phyloP scores from a whole-genome alignment of 92 coral and sea anemone genomes.

The Epizoanthus stellaris region DNA sequence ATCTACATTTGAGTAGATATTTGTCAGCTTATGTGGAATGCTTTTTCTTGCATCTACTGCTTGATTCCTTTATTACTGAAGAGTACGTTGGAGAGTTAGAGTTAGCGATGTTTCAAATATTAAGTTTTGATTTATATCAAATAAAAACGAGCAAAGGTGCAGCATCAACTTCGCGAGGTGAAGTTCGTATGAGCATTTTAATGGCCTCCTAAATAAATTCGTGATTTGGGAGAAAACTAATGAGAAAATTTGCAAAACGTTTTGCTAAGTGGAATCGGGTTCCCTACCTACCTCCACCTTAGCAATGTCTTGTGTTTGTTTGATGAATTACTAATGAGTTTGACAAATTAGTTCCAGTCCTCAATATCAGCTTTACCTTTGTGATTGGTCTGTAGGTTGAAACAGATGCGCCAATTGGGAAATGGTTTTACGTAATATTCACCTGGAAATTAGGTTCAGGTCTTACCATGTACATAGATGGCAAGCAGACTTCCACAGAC shows the following conservation, averaged over 20 bases:
- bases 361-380: background rate
- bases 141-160: no score
- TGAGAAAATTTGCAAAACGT: no score
- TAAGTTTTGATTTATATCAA: background rate
- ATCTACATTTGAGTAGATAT: background rate
- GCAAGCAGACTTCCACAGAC: constrained; percentile 63
- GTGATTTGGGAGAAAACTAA: no score
- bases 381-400: constrained; percentile 63
- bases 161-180: no score
- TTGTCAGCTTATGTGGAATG: background rate
- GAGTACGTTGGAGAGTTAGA: background rate
- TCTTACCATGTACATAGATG: constrained; percentile 74
- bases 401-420: constrained; percentile 67
- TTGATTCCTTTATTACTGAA: background rate
- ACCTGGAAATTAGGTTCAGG: constrained; percentile 85
- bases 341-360: background rate
- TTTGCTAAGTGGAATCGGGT: no score
- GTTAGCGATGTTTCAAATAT: background rate
- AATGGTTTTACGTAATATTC: constrained; percentile 82
- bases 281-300: no score
- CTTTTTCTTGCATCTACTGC: background rate
- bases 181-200: no score
- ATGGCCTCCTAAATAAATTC: no score
- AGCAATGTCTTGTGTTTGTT: no score
- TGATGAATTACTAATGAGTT: background rate